A percentile compares a stretch with the other conserved stretches of the same genome.
These are phyloP conservation scores for Therioaphis trifolii DNA, from an alignment of 2,888 invertebrate genomes.

Conservation along the genomic window DNA sequence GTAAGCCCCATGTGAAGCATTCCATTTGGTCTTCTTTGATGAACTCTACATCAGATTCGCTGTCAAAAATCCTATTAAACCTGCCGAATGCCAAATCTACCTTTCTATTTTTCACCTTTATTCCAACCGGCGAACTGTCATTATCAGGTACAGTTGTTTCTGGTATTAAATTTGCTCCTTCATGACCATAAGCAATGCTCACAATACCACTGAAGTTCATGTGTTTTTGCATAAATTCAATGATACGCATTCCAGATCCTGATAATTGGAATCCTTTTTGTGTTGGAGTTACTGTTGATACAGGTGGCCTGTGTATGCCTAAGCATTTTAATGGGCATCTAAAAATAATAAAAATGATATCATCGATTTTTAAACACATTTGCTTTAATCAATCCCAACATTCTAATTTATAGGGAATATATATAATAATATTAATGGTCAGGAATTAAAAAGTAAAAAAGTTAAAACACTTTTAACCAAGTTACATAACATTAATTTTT, in stretches of 20 bases:
- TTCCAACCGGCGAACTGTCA: not conserved
- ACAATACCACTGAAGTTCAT: constrained; percentile 64
- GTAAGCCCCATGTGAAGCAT: constrained; percentile 67
- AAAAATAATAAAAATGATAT: too few relatives aligned
- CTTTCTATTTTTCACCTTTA: constrained; percentile 34
- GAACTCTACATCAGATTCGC: constrained; percentile 65
- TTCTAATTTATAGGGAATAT: too few relatives aligned
- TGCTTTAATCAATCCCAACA: too few relatives aligned
- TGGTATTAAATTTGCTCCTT: not conserved
- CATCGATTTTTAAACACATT: too few relatives aligned
- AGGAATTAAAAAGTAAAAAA: too few relatives aligned
- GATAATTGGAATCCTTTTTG: constrained; percentile 55
- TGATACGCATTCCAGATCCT: constrained; percentile 63
- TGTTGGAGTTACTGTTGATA: constrained; percentile 59
- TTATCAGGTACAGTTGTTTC: not conserved
- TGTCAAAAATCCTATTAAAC: constrained; percentile 66
- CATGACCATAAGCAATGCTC: constrained; percentile 4
- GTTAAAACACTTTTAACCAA: too few relatives aligned
- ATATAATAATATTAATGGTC: too few relatives aligned
- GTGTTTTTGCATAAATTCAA: constrained; percentile 63
- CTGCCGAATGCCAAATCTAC: constrained; percentile 66
- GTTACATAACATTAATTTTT: too few relatives aligned
- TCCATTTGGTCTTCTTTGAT: constrained; percentile 66
- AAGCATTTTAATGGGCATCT: constrained; percentile 64
- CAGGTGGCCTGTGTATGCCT: constrained; percentile 64